These are phyloP conservation scores for Lemur catta DNA, from an alignment of 2,797 vertebrate species.

Conservation along the genomic window DNA sequence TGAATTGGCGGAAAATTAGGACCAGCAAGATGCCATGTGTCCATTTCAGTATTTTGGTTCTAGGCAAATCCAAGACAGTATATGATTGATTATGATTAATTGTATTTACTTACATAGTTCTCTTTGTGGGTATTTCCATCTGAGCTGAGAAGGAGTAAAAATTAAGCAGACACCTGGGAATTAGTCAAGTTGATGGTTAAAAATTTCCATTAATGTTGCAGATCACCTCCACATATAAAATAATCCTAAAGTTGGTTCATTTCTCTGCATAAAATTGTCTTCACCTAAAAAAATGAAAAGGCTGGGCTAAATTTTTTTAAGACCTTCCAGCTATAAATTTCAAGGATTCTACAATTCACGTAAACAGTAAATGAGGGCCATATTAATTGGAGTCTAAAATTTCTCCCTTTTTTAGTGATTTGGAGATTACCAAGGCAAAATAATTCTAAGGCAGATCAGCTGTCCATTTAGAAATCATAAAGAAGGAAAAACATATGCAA, in stretches of 20 bases:
- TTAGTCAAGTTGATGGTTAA: conserved; percentile 31
- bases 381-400: background rate
- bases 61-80: conserved; percentile 76
- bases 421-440: background rate
- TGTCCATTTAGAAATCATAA: conserved; percentile 22
- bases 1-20: conserved; percentile 79
- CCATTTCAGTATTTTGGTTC: conserved; percentile 77
- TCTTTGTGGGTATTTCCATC: conserved; percentile 42
- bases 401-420: conserved; percentile 2
- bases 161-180: conserved; percentile 34
- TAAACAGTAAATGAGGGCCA: conserved; percentile 8
- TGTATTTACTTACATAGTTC: conserved; percentile 48
- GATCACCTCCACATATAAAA: background rate
- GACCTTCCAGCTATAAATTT: conserved; percentile 7
- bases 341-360: background rate
- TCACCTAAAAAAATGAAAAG: conserved; percentile 3
- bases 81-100: conserved; percentile 81
- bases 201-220: conserved; percentile 42
- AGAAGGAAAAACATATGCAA: background rate
- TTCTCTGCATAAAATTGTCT: conserved; percentile 17
- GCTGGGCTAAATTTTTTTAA: background rate
- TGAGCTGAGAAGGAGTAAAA: background rate
- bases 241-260: conserved; percentile 44
- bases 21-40: conserved; percentile 75
- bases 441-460: background rate